Evolutionary conservation across 2,888 invertebrate species (phyloP).

Genomic region (Lymantria monacha): DNA sequence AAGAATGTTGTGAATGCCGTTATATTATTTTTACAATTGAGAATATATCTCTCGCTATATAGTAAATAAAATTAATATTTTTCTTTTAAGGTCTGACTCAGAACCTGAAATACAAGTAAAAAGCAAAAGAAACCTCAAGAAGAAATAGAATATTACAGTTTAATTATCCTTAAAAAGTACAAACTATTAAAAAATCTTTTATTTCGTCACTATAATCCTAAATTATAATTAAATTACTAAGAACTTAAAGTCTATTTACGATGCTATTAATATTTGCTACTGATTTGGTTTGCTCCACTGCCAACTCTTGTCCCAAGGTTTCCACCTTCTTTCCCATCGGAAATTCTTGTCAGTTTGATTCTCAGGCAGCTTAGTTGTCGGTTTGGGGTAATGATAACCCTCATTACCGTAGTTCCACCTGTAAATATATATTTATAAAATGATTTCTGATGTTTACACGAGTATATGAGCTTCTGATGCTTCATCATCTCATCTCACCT

Average conservation of each 20-base stretch:
- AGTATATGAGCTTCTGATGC: too few species aligned
- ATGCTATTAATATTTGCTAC: constrained; percentile 18
- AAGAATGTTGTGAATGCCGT: too few species aligned
- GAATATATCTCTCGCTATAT: too few species aligned
- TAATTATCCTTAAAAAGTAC: background rate
- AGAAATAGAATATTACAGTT: constrained; percentile 34
- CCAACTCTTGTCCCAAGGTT: constrained; percentile 53
- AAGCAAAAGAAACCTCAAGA: constrained; percentile 55
- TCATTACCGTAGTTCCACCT: constrained; percentile 39
- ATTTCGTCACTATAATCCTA: constrained; percentile 9
- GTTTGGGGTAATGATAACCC: constrained; percentile 34
- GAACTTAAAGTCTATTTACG: constrained; percentile 10
- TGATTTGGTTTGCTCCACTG: constrained; percentile 33
- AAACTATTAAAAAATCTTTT: constrained; percentile 7
- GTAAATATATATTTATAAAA: background rate
- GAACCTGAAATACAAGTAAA: constrained; percentile 56
- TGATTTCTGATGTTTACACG: background rate
- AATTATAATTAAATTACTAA: constrained; percentile 3
- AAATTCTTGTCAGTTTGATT: constrained; percentile 41
- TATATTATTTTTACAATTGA: background rate
- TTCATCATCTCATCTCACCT: too few species aligned
- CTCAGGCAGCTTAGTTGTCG: constrained; percentile 33
- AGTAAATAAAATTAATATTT: background rate
- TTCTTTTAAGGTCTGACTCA: constrained; percentile 57
- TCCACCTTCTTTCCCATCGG: constrained; percentile 50